Base-by-base conservation (phyloP, 1,140 invertebrate species). In the Melipona quadrifasciata region DNA sequence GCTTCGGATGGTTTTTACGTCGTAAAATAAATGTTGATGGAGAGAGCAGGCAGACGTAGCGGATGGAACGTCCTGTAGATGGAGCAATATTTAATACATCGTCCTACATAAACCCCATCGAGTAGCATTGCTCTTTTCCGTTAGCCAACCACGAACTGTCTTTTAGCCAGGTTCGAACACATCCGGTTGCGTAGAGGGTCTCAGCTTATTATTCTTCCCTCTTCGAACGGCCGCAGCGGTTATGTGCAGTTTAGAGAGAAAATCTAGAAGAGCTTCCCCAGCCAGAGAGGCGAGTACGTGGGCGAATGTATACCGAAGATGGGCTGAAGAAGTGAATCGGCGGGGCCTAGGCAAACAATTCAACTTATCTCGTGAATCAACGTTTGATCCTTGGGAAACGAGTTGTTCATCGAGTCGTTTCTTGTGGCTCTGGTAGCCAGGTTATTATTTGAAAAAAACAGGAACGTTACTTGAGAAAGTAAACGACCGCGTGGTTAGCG, bases 261-360 rank as follows among this genome's bases (percentile, higher is more conserved):
- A 86, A 89, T 89, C 80, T 80, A 58, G 55, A 53, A 39, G 68
- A 39, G 58, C 61, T 64, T 12, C 76, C 75, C 64, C 78, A 70
- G 77, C 67, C 19, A 64, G n/a, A n/a, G n/a, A n/a, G 53, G 84
- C 34, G 73, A 34, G 34, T 72, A 80, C 80, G 88, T 90, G 80
- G 87, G 88, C 85, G 88, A 90, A 84, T 87, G 87, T 88, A 73
- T 79, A 84, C 84, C 85, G 87, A 89, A 88, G 87, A 85, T 83
- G 87, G 87, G 53, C 67, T 58, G 73, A 70, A 75, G 85, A 86
- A 82, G 88, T 61, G 84, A 87, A 89, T 89, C 87, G 87, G 61
- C 85, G 57, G 71, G 64, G 77, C 84, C 77, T 87, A 61, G 87
- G 83, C 87, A 90, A 90, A 90, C 88, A 90, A 85, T 90, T 72